Base-by-base conservation (phyloP, 2,888 invertebrate genomes). In the Pristionchus entomophagus region DNA sequence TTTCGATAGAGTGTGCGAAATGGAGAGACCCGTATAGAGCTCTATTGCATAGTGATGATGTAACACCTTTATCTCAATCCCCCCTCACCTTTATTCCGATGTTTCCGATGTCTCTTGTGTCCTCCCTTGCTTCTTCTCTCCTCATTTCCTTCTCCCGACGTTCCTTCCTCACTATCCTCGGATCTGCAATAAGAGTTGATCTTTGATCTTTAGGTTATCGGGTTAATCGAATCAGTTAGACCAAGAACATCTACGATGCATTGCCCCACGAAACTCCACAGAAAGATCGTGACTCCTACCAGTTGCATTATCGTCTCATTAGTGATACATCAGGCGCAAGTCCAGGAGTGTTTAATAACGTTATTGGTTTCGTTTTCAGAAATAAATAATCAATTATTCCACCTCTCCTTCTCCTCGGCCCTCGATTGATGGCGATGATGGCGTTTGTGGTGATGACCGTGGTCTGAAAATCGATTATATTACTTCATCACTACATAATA, bases 401-500 rank as follows among this genome's bases (percentile, higher is more conserved):
- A 41, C 73, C n/a, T n/a, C 56, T 56, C n/a, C n/a, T n/a, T 26
- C 73, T 73, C 41, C 51, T 19, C 78, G 1, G 26, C 78, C 8
- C 59, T 22, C 59, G 82, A 82, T 19, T 59, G 82, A 51, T 59
- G 82, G n/a, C 59, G 56, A 14, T 82, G 56, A 38, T 82, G 56
- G 41, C 26, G 80, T 32, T 53, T 81, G 80, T 56, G 82, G 82
- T 82, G 82, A 38, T 82, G 82, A 10, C 45, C 51, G 32, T 59
- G 56, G 29, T 19, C 82, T 82, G 17, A 14, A 49, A 41, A 45
- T 35, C 73, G 22, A 73, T 41, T 17, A n/a, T 73, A 22, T n/a
- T 45, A 22, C 49, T 17, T 41, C 22, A 77, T n/a, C 49, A 2
- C 26, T 26, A 19, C 45, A 45, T 5, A 14, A n/a, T n/a, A n/a